Base-by-base conservation (phyloP, 2,797 vertebrate species). In the Cynopterus sphinx region DNA sequence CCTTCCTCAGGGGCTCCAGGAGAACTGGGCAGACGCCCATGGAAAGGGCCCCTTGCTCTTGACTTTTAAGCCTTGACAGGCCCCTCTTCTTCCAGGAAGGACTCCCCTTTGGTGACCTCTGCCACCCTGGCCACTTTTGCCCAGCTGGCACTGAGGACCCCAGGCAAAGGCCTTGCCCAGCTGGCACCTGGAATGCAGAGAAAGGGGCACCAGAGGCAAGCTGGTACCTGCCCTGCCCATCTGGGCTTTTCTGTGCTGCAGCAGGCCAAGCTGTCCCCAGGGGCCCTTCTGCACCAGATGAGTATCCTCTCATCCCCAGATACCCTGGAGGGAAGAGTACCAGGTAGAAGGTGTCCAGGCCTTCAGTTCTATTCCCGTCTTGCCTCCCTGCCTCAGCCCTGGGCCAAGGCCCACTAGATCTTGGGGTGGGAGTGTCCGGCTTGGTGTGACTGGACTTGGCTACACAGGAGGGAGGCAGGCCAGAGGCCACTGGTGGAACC, bases 151-250 rank as follows among this genome's bases (percentile, higher is more conserved):
- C 99, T 0, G 96, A 95, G 59, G 97, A 98, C 82, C 98, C 99
- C 4, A 98, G 97, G 51, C 98, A 99, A 96, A 97, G 98, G 90
- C 99, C 99, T 0, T 99, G 99, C 87, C 99, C 99, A 15, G 74
- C 93, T 41, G 99, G 99, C 53, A 99, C 99, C 74, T 99, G 99
- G 99, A 99, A 99, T 0, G 97, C 98, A 55, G 97, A 97, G 43
- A 97, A 98, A 17, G 99, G 99, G 89, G 99, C 98, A 31, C 98
- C 82, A 3, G 99, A 99, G 51, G 65, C 97, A 57, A 98, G 98
- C 0, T 98, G 98, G 96, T 99, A 99, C 92, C 98, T 98, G 95
- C 98, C 97, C 33, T 99, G 99, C 82, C 98, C 98, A 19, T 98
- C 99, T 28, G 99, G 99, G 19, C 98, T 98, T 15, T 99, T 99